phyloP scores from a whole-genome alignment of 2,797 vertebrate genomes.

The Tragelaphus oryx region DNA sequence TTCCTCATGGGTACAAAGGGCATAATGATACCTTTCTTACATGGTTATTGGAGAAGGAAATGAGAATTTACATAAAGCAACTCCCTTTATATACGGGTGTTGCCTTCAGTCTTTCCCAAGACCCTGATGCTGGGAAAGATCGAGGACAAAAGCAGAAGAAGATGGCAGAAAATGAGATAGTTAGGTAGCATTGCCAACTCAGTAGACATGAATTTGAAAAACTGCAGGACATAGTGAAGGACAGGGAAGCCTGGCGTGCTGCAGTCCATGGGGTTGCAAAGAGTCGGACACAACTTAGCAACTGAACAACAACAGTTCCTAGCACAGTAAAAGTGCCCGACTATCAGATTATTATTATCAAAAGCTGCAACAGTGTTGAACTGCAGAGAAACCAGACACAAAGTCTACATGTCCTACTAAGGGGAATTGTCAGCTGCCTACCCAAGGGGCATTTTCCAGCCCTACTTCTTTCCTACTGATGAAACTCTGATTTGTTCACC shows the following conservation, averaged over 20 bases:
- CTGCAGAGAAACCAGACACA: not conserved
- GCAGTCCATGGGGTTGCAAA: not conserved
- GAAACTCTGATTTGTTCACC: not conserved
- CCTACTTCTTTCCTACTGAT: not conserved
- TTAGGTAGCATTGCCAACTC: not conserved
- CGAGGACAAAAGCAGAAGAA: not conserved
- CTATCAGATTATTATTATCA: not conserved
- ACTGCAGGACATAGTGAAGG: not conserved
- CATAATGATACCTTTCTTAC: not conserved
- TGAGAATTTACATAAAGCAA: not conserved
- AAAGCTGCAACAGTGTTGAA: not conserved
- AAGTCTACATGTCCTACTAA: not conserved
- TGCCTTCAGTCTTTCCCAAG: not conserved
- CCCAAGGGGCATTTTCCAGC: not conserved
- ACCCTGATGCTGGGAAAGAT: not conserved
- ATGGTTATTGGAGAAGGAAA: not conserved
- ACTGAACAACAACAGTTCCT: not conserved
- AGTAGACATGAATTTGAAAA: not conserved
- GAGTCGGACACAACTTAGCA: rapidly evolving
- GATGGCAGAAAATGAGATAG: not conserved
- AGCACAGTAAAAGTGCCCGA: not conserved
- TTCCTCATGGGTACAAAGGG: not conserved
- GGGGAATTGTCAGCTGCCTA: not conserved
- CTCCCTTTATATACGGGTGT: not conserved
- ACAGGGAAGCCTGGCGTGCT: not conserved